Evolutionary conservation across 1,140 invertebrate genomes (phyloP).

Genomic region (Zaprionus ghesquierei): DNA sequence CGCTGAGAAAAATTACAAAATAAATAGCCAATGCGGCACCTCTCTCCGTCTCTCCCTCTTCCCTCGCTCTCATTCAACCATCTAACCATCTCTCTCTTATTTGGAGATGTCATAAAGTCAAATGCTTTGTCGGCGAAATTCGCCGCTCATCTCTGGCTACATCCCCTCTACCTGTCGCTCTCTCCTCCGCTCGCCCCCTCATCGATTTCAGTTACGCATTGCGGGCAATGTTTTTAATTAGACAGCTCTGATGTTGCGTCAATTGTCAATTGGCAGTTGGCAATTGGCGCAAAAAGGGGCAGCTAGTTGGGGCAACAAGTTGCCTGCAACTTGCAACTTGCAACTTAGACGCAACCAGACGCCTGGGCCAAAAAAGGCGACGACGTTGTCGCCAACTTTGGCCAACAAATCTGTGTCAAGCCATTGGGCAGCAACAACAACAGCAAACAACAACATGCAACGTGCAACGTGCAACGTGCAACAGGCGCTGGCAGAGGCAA

Average conservation of each 20-base stretch:
- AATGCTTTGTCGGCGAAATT: conserved; percentile 72
- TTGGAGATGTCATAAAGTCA: conserved; percentile 72
- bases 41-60: neutral
- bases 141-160: conserved; percentile 4
- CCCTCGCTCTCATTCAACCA: neutral
- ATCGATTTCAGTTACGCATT: conserved; percentile 74
- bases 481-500: conserved; percentile 29
- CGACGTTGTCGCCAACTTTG: conserved; percentile 78
- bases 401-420: conserved; percentile 81
- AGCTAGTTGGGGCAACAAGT: conserved; percentile 27
- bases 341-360: conserved; percentile 64
- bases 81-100: conserved; percentile 15
- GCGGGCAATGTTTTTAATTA: conserved; percentile 77
- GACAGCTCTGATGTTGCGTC: conserved; percentile 78
- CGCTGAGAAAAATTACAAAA: conserved; percentile 76
- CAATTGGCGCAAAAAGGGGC: conserved; percentile 61
- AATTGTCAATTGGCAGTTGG: conserved; percentile 76
- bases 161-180: neutral
- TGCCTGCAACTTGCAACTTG: conserved; percentile 36
- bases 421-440: conserved; percentile 48
- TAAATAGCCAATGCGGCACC: conserved; percentile 62
- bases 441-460: conserved; percentile 27
- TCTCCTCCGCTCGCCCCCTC: conserved; percentile 35
- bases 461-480: conserved; percentile 42
- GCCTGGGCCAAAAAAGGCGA: conserved; percentile 77